These are phyloP conservation scores for Callipepla californica DNA, from an alignment of 2,113 vertebrate species.

Conservation along the genomic window DNA sequence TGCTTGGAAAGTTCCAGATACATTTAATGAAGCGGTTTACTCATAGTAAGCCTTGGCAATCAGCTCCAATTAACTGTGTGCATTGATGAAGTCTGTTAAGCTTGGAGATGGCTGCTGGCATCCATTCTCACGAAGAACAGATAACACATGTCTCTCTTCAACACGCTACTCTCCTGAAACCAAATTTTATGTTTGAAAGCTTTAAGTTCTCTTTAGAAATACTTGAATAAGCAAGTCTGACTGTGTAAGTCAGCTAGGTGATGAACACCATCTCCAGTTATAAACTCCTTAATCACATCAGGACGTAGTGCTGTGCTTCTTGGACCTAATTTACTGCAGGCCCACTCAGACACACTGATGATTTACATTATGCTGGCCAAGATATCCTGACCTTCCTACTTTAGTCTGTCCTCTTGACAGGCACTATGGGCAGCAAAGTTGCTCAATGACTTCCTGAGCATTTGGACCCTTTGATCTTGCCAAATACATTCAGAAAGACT, in stretches of 20 bases:
- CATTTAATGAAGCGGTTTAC: neutral
- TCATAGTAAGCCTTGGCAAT: neutral
- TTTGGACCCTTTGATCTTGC: slow-evolving; percentile 18
- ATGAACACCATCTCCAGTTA: neutral
- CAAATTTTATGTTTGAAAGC: neutral
- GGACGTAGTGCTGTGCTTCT: accelerated
- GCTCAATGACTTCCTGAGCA: slow-evolving; percentile 40
- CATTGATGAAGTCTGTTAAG: accelerated
- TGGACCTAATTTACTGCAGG: neutral
- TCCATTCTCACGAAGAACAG: neutral
- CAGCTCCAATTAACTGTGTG: neutral
- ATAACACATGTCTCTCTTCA: accelerated
- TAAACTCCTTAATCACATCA: neutral
- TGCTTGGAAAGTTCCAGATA: neutral
- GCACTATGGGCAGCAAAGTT: neutral
- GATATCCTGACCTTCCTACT: neutral
- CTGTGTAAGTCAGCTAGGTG: neutral
- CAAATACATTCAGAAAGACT: neutral
- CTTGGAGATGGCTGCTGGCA: neutral
- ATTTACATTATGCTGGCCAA: neutral
- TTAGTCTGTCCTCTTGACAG: neutral
- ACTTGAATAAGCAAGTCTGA: neutral
- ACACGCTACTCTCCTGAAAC: neutral
- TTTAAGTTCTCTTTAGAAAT: neutral
- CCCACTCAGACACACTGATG: neutral